A percentile compares a stretch with the other conserved stretches of the same genome.
These are phyloP conservation scores for Spilogale gracilis DNA, from an alignment of 2,113 vertebrate genomes.

Conservation along the genomic window DNA sequence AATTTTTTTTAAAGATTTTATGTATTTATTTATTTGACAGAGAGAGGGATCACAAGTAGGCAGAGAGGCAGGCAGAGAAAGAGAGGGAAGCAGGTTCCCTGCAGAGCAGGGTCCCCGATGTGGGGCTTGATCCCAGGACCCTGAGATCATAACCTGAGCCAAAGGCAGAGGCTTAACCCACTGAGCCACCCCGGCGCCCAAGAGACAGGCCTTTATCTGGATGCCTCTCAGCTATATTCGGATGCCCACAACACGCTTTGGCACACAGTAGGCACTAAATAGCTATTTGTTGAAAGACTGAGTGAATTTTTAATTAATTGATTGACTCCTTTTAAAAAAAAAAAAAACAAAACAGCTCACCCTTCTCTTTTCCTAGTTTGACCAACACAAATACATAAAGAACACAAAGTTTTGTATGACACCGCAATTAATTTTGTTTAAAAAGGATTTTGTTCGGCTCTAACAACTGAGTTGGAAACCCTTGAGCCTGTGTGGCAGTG, in stretches of 20 bases:
- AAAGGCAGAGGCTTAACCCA: too few relatives aligned
- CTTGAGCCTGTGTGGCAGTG: slow-evolving; percentile 71
- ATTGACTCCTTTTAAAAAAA: not conserved
- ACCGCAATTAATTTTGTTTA: not conserved
- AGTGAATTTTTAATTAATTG: not conserved
- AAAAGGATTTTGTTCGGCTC: not conserved
- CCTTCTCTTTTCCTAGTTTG: not conserved
- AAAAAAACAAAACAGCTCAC: not conserved
- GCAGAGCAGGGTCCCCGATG: too few relatives aligned
- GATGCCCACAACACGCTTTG: too few relatives aligned
- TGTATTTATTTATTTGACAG: too few relatives aligned
- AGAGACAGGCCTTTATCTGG: not conserved
- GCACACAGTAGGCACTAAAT: not conserved
- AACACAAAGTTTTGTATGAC: not conserved
- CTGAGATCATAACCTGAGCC: too few relatives aligned
- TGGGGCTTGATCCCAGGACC: too few relatives aligned
- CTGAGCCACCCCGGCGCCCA: too few relatives aligned
- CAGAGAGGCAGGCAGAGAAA: too few relatives aligned
- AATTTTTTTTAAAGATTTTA: too few relatives aligned
- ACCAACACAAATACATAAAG: not conserved
- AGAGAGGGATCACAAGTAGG: too few relatives aligned
- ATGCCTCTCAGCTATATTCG: not conserved
- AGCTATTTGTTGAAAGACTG: not conserved
- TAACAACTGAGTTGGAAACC: slow-evolving; percentile 20
- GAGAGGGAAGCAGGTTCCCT: too few relatives aligned